phyloP scores from a whole-genome alignment of 2,113 vertebrate species.

The Phodopus roborovskii region DNA sequence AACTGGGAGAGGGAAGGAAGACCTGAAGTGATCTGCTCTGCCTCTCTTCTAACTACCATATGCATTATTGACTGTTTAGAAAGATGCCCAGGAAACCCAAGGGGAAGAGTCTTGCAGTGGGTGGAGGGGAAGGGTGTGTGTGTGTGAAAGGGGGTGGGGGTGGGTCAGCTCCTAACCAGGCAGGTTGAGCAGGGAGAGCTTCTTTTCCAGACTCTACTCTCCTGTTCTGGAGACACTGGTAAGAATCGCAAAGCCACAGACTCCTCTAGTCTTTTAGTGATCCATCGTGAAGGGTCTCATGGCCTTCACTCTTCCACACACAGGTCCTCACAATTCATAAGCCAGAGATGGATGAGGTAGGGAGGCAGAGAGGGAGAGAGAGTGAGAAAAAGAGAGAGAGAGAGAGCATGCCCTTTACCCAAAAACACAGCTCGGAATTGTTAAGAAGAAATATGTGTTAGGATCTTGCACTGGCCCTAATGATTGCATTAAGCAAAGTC shows the following conservation, averaged over 20 bases:
- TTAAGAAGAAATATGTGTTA: neutral
- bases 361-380: too few relatives aligned
- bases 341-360: neutral
- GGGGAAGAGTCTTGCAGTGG: neutral
- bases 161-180: neutral
- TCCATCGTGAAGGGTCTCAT: neutral
- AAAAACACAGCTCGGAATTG: constrained; percentile 48
- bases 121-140: neutral
- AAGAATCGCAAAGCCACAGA: constrained; percentile 26
- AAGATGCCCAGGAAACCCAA: neutral
- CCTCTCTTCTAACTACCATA: neutral
- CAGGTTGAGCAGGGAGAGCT: neutral
- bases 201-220: neutral
- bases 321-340: neutral
- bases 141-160: neutral
- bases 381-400: neutral
- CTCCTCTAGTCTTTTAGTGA: neutral
- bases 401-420: neutral
- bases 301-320: neutral
- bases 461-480: neutral
- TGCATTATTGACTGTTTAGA: neutral
- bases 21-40: neutral
- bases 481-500: constrained; percentile 4
- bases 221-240: neutral
- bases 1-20: neutral